These are phyloP conservation scores for Myotis planiceps DNA, from an alignment of 2,797 vertebrate genomes.

Conservation along the genomic window DNA sequence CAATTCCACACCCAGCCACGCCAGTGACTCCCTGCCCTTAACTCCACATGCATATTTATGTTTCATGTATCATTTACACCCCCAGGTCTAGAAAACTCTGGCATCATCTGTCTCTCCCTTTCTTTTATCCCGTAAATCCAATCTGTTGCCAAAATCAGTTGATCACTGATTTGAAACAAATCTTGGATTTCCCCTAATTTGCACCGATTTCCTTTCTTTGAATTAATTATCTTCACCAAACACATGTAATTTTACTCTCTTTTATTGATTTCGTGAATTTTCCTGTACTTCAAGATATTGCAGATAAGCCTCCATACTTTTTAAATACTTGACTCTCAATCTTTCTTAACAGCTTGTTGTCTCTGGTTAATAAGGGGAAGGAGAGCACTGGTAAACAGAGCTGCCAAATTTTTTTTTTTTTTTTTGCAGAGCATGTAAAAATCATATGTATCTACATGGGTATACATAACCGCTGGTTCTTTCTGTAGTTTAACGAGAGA, in stretches of 20 bases:
- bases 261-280: slow-evolving; percentile 10
- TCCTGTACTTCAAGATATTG: neutral
- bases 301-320: neutral
- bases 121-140: neutral
- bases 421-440: neutral
- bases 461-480: neutral
- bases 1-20: neutral
- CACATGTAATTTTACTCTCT: neutral
- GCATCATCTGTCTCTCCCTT: neutral
- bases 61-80: neutral
- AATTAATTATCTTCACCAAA: neutral
- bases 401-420: neutral
- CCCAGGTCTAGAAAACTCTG: neutral
- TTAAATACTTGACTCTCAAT: neutral
- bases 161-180: neutral
- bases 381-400: neutral
- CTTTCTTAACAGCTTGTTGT: neutral
- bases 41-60: neutral
- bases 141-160: neutral
- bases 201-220: neutral
- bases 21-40: neutral
- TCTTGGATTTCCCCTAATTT: neutral
- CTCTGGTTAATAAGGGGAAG: neutral
- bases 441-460: neutral
- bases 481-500: slow-evolving; percentile 8